Base-by-base conservation (phyloP, 2,797 vertebrate species). In the Urocyon cinereoargenteus region DNA sequence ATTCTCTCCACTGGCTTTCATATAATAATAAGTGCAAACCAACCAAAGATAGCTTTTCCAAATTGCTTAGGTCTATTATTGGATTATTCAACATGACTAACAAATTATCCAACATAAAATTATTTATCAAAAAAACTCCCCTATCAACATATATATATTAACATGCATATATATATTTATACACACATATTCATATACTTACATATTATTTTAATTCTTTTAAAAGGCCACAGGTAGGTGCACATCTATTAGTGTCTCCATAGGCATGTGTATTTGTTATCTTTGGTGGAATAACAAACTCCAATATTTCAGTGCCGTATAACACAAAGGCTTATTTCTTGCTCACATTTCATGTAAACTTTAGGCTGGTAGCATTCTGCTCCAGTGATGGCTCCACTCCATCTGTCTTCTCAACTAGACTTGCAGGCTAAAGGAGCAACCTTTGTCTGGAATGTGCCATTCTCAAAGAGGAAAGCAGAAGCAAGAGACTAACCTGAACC, bases 61-160 rank as follows among this genome's bases (percentile, higher is more conserved):
- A 95, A 90, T 79, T 86, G 78, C 9, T 81, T 86, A 10, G 21
- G 59, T 82, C 34, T 94, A 64, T 75, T 92, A 55, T 51, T 26
- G 49, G 19, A 36, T 64, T 79, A 84, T 93, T 72, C 53, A 82
- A 72, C 13, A 93, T 86, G 19, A 62, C 49, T 79, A 83, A 64
- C 40, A 90, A 70, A 85, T 53, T 72, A 61, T 15, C 2, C 51
- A 96, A 81, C 86, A 59, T n/a, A 90, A 78, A 89, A 72, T 57
- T 31, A 77, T n/a, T 61, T 84, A 57, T 21, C 0, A 84, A 73
- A 79, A 3, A 34, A 82, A 64, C 2, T 83, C 2, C 40, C 40
- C 40, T 45, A 45, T 45, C 40, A 45, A 45, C 40, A 45, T 6
- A 45, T 8, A 45, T 40, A 40, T 40, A 40, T 40, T 7, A 45